Evolutionary conservation across 2,113 vertebrate species (phyloP).

Genomic region (Castor canadensis): DNA sequence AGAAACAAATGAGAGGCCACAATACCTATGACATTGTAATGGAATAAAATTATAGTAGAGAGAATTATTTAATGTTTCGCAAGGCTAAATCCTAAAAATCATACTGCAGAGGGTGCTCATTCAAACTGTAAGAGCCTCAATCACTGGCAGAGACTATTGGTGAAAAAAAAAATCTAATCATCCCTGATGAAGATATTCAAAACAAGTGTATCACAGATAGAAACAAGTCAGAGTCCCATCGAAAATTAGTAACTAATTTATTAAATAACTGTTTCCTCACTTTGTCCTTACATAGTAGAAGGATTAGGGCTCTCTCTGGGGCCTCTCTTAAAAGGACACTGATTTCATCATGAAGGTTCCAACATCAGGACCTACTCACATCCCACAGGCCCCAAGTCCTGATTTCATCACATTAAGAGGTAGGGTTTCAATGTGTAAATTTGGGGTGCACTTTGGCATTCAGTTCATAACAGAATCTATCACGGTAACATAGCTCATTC

Average conservation of each 20-base stretch:
- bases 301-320: rapidly evolving
- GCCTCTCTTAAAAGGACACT: neutral
- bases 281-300: neutral
- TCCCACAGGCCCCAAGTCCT: neutral
- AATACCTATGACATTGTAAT: neutral
- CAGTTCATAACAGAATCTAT: too few relatives aligned
- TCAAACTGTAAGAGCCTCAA: neutral
- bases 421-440: neutral
- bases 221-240: neutral
- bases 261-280: too few relatives aligned
- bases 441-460: neutral
- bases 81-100: neutral
- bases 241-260: conserved; percentile 48
- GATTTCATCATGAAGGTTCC: neutral
- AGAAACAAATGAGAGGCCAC: neutral
- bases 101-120: rapidly evolving
- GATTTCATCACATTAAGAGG: rapidly evolving
- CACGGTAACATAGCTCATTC: neutral
- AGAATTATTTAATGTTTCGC: neutral
- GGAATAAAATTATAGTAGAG: neutral
- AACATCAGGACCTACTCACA: neutral
- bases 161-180: neutral
- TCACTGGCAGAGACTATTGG: neutral
- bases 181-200: conserved; percentile 36
- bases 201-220: neutral